Evolutionary conservation across 2,113 vertebrate species (phyloP), one percentile per base, ranked within the genome.

Genomic region (Manacus vitellinus): DNA sequence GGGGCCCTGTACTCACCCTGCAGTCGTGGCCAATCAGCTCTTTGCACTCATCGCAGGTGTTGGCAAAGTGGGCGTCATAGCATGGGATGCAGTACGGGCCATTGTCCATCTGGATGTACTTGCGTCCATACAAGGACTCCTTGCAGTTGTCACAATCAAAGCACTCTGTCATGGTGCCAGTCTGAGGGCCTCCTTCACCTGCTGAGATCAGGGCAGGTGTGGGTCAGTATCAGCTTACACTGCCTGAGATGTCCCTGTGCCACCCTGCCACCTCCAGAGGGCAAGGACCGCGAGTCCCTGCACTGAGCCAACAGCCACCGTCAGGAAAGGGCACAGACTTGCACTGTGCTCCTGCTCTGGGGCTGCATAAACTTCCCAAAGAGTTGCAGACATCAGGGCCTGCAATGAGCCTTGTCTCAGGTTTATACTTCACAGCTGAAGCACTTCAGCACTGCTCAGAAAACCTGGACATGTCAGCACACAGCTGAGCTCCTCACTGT

Each of bases 1-100:
- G 0, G 41, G 35, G 31, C 21, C 62, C 14, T 2, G 1, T 56
- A 79, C 99, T 98, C 95, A 99, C 99, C 98, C 99, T 98, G 41
- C 99, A 98, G 95, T 99, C 99, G 3, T 99, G 99, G 73, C 99
- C 99, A 9, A 99, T 99, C 46, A 99, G 98, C 97, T 99, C 99
- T 94, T 99, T 99, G 98, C 99, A 99, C 95, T 99, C 99, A 2
- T 99, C 98, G 2, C 99, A 99, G 23, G 99, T 99, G 97, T 99
- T 99, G 92, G 99, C 99, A 44, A 99, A 99, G 92, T 99, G 98
- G 89, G 98, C 98, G 52, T 99, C 99, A 1, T 99, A 99, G 96
- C 99, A 99, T 81, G 99, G 99, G 95, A 99, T 99, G 90, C 99
- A 99, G 98, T 99, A 99, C 0, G 99, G 99, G 39, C 98, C 98